phyloP scores from a whole-genome alignment of 1,140 invertebrate species.

The Drosophila asahinai region DNA sequence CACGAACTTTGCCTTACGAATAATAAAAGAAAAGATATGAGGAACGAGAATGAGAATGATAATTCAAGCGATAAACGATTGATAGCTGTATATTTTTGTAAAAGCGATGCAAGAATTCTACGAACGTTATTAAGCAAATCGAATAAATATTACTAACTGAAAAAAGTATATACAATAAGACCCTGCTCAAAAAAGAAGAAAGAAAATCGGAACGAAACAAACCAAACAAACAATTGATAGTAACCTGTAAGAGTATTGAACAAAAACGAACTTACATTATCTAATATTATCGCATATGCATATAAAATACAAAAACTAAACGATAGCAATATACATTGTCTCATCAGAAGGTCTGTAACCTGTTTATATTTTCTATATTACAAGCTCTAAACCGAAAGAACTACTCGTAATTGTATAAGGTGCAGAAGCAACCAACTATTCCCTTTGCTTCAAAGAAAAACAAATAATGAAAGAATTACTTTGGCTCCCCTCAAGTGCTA shows the following conservation, averaged over 20 bases:
- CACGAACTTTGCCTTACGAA: conserved; percentile 62
- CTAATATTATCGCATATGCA: conserved; percentile 50
- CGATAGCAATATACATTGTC: conserved; percentile 55
- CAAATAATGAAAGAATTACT: not conserved
- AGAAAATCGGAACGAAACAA: conserved; percentile 5
- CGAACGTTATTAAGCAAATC: conserved; percentile 57
- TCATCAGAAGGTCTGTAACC: conserved; percentile 21
- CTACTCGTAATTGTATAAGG: conserved; percentile 8
- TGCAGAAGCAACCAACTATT: conserved; percentile 24
- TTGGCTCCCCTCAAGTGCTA: conserved; percentile 35
- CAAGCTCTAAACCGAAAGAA: conserved; percentile 4
- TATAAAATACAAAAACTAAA: conserved; percentile 35
- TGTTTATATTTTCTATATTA: conserved; percentile 36
- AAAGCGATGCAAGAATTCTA: conserved; percentile 48
- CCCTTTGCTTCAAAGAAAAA: conserved; percentile 9
- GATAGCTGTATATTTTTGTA: conserved; percentile 61
- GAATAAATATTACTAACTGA: conserved; percentile 48
- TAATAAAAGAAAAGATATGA: conserved; percentile 23
- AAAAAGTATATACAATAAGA: conserved; percentile 38
- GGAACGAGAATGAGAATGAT: conserved; percentile 24
- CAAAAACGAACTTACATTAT: conserved; percentile 51
- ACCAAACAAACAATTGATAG: conserved; percentile 35
- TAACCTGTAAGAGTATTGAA: conserved; percentile 48
- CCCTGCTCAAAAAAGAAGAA: conserved; percentile 41
- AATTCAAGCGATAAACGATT: conserved; percentile 29